A percentile compares a stretch with the other conserved stretches of the same genome.
phyloP scores from a whole-genome alignment of 2,113 vertebrate genomes.

The Psilopsiagon aurifrons region DNA sequence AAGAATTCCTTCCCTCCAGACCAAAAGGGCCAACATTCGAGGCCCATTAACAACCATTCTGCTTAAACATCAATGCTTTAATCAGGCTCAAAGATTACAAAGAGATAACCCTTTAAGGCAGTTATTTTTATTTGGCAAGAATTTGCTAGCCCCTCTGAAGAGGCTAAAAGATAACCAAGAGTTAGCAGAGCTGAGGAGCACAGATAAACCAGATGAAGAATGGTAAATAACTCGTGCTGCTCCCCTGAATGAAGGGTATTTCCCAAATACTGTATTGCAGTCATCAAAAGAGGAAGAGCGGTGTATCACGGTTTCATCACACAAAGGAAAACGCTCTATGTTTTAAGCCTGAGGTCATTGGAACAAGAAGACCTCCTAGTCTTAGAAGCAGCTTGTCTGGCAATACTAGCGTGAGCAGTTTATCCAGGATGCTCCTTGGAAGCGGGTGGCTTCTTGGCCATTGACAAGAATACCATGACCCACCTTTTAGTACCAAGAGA shows the following conservation, averaged over 20 bases:
- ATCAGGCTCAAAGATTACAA: background rate
- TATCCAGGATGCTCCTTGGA: fast-evolving
- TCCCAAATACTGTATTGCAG: conserved; percentile 7
- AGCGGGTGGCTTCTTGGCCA: fast-evolving
- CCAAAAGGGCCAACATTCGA: background rate
- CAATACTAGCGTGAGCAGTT: background rate
- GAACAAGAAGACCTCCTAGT: background rate
- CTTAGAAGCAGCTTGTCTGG: background rate
- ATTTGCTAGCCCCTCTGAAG: background rate
- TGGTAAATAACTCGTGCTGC: background rate
- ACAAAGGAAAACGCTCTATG: conserved; percentile 8
- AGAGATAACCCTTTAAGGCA: background rate
- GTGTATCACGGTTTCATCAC: background rate
- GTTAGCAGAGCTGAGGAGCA: conserved; percentile 1
- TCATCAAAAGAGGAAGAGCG: conserved; percentile 53
- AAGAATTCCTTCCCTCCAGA: background rate
- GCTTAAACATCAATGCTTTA: background rate
- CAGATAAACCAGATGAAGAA: background rate
- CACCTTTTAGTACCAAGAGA: background rate
- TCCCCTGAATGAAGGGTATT: conserved; percentile 25
- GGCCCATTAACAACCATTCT: background rate
- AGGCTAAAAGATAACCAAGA: background rate
- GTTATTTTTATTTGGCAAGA: background rate
- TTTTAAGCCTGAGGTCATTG: background rate
- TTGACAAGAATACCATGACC: background rate